Conservation (phyloP, 2,113 vertebrate species). For the Taurulus bubalis region DNA sequence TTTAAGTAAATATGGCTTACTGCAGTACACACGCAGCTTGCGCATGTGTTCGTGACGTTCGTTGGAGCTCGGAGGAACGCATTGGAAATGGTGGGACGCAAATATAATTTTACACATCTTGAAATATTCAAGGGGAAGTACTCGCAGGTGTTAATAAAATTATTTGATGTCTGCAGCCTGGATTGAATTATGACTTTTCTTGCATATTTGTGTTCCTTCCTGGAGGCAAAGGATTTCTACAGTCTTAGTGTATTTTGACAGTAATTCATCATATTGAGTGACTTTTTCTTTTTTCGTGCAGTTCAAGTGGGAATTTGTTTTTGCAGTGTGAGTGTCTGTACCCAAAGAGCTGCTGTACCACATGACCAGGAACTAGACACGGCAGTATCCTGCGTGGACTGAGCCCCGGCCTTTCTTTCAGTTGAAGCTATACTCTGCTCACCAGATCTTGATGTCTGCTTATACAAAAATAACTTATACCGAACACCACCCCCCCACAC, state of each 20-base stretch:
- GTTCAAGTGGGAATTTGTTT: constrained; percentile 1
- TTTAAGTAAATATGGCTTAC: background rate
- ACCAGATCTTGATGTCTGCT: constrained; percentile 26
- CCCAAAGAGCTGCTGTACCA: background rate
- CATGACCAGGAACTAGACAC: background rate
- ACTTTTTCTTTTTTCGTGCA: background rate
- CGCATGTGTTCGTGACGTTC: constrained; percentile 14
- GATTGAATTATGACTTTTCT: constrained; percentile 2
- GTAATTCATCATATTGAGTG: background rate
- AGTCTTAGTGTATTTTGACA: background rate
- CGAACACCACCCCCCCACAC: constrained; percentile 1
- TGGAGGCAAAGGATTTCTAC: constrained; percentile 1
- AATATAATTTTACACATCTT: constrained; percentile 39
- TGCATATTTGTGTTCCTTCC: background rate
- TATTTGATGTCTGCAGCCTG: constrained; percentile 5
- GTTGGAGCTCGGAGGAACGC: background rate
- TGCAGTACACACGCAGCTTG: constrained; percentile 1
- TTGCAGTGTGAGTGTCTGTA: background rate
- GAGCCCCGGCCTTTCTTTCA: background rate
- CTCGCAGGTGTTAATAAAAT: constrained; percentile 45
- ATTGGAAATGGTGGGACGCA: background rate
- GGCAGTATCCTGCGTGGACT: background rate
- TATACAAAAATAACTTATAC: constrained; percentile 21
- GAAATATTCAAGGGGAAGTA: constrained; percentile 35
- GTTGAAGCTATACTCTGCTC: background rate